Base-by-base conservation (phyloP, 1,140 invertebrate genomes). In the Schlechtendalia chinensis region DNA sequence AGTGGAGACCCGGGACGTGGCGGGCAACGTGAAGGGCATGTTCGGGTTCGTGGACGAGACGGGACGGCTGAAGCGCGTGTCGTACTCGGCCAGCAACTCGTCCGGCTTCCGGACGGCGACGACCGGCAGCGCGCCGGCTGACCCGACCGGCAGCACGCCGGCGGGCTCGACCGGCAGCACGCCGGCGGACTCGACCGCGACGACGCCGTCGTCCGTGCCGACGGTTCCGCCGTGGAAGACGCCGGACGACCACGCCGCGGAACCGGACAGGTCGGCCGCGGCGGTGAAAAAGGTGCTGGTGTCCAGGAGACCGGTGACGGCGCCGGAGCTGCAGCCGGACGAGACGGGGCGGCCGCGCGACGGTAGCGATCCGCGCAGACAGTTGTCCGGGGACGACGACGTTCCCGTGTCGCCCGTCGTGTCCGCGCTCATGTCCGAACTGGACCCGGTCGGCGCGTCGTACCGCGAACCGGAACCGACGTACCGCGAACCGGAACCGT, bases 21-120 rank as follows among this genome's bases (percentile, higher is more conserved):
- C 91, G 82, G 94, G 94, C 27, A 92, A 93, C 84, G 92, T 95
- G 56, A 93, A 93, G 85, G 94, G 94, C 65, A 94, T 93, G 50
- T 95, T 94, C 86, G 94, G 94, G 77, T 95, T 93, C 86, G 88
- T 94, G 53, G 93, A 95, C 84, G 89, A 91, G 56, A 89, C 90
- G 82, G 93, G 93, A 11, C 90, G 93, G 85, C 90, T 94, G 75
- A 93, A 95, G 86, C 88, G 92, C 61, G 92, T 95, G n/a, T 93
- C 94, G 8, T 96, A 95, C 86, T 90, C 91, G 10, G 88, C 88
- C 6, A 89, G 84, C 56, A 89, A 88, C 82, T 86, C 88, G 82
- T 87, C 88, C n/a, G 88, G 88, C 22, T 88, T 88, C 86, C 77
- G 56, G 71, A 77, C 72, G 19, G 56, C 59, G 59, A 77, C 72